Evolutionary conservation across 1,140 invertebrate species (phyloP), one percentile per base, ranked within the genome.

Genomic region (Drosophila mayri): DNA sequence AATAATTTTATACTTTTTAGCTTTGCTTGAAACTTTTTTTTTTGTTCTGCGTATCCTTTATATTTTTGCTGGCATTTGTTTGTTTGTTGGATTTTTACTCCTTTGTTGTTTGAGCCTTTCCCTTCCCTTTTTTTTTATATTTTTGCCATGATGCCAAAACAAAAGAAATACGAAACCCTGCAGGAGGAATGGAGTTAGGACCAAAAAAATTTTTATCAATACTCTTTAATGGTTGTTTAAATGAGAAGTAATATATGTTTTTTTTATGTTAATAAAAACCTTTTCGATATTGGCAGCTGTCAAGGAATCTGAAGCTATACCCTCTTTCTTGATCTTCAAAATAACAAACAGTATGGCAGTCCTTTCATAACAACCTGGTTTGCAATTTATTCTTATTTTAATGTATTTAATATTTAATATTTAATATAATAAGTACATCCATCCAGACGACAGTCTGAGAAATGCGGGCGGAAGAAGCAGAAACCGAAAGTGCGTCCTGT

Each of bases 401-500:
- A 25, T 3, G n/a, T n/a, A n/a, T n/a, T n/a, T n/a, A n/a, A n/a
- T n/a, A n/a, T n/a, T n/a, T n/a, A n/a, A n/a, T n/a, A n/a, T n/a
- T n/a, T n/a, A n/a, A n/a, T n/a, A n/a, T n/a, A n/a, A 4, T 28
- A 20, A 40, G 43, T 68, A 49, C 22, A 4, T 28, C 50, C n/a
- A 4, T 28, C 50, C 50, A 44, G 25, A 41, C 54, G 64, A 54
- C 80, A 62, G 81, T 81, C 81, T 85, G 77, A 85, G 22, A 72
- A 85, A 85, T 84, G 81, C 81, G 67, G 73, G 67, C 55, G 66
- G 52, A 59, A 52, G 58, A 54, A 18, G 65, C 49, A 22, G 49
- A 71, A 59, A 81, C 73, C 58, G 66, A 81, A 73, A 81, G 79
- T 73, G 79, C 79, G 63, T 63, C 59, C 68, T 64, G 71, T 47